phyloP scores from a whole-genome alignment of 2,888 invertebrate species.

The Mamestra brassicae region DNA sequence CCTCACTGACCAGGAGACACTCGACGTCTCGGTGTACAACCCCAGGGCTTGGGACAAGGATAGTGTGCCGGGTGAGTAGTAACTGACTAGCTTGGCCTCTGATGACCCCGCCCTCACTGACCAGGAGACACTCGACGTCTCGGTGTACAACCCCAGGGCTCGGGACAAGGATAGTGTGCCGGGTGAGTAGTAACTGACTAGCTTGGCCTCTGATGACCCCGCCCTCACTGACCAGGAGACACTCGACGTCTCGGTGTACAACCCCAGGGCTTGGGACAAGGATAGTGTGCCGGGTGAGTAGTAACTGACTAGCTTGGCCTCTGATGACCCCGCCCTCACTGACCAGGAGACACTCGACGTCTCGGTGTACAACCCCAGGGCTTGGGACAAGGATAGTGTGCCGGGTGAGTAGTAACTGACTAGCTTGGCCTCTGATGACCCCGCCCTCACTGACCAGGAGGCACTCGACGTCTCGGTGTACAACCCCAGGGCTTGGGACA shows the following conservation, averaged over 20 bases:
- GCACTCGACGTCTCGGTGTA: constrained; percentile 82
- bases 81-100: too few species aligned
- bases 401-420: too few species aligned
- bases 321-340: constrained; percentile 69
- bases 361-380: constrained; percentile 82
- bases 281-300: constrained; percentile 87
- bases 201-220: constrained; percentile 71
- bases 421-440: constrained; percentile 72
- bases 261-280: constrained; percentile 83
- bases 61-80: constrained; percentile 85
- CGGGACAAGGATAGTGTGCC: constrained; percentile 85
- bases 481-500: constrained; percentile 84
- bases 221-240: constrained; percentile 75
- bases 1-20: constrained; percentile 72
- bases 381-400: constrained; percentile 83
- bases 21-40: constrained; percentile 82
- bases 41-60: constrained; percentile 85
- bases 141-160: constrained; percentile 83
- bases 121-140: constrained; percentile 79
- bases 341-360: constrained; percentile 79
- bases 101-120: constrained; percentile 69
- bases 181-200: too few species aligned
- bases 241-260: constrained; percentile 80
- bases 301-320: too few species aligned
- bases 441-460: constrained; percentile 70